Conservation (phyloP, 2,113 vertebrate species). For the Oryzias celebensis region DNA sequence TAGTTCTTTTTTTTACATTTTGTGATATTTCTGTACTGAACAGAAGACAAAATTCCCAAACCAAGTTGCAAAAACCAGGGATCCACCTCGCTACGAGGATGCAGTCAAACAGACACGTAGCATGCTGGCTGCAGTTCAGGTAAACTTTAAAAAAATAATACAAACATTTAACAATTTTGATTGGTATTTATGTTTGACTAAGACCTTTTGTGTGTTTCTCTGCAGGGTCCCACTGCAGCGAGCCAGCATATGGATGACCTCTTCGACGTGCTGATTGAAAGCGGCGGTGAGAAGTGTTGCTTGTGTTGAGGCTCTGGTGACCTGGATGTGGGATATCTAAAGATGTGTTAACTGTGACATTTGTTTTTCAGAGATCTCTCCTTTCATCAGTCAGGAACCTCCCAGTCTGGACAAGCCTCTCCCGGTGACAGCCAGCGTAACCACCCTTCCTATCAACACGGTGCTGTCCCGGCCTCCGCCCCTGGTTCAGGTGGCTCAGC, state of each 20-base stretch:
- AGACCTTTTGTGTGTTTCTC: background rate
- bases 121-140: slow-evolving; percentile 81
- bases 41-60: slow-evolving; percentile 78
- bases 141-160: slow-evolving; percentile 32
- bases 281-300: slow-evolving; percentile 82
- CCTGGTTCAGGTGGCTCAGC: slow-evolving; percentile 87
- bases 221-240: slow-evolving; percentile 82
- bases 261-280: slow-evolving; percentile 97
- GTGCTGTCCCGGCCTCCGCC: slow-evolving; percentile 90
- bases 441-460: slow-evolving; percentile 90
- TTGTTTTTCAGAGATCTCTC: slow-evolving; percentile 85
- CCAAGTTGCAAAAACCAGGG: slow-evolving; percentile 81
- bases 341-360: slow-evolving; percentile 4
- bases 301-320: background rate
- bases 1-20: background rate
- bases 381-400: slow-evolving; percentile 87
- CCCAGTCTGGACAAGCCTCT: slow-evolving; percentile 86
- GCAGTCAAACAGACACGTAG: slow-evolving; percentile 92
- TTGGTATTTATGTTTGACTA: background rate
- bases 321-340: background rate
- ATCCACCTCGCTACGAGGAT: slow-evolving; percentile 94
- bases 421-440: slow-evolving; percentile 92
- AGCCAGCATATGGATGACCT: slow-evolving; percentile 99
- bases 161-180: background rate
- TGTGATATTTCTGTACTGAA: slow-evolving; percentile 11